Percentiles rank a stretch among this genome's conserved stretches.
phyloP scores from a whole-genome alignment of 2,888 invertebrate species.

The Hypena proboscidalis region DNA sequence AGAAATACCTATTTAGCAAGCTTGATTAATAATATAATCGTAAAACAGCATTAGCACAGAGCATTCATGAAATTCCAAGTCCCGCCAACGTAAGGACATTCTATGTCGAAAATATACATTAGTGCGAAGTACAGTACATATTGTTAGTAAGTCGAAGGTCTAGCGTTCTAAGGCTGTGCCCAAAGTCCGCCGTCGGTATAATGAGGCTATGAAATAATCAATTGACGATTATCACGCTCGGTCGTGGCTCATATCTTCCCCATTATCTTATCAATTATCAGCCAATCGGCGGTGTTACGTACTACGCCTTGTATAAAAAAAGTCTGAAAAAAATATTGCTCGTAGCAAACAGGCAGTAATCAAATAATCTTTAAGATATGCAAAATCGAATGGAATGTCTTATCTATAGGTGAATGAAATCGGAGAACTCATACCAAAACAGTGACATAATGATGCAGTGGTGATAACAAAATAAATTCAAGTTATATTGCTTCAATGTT shows the following conservation, averaged over 20 bases:
- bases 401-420: no score
- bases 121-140: not conserved
- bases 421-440: no score
- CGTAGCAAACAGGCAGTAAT: no score
- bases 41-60: not conserved
- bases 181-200: constrained; percentile 2
- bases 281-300: constrained; percentile 20
- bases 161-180: not conserved
- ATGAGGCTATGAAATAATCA: constrained; percentile 6
- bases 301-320: not conserved
- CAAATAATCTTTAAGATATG: no score
- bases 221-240: constrained; percentile 19
- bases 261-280: constrained; percentile 38
- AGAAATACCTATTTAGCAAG: no score
- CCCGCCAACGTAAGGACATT: not conserved
- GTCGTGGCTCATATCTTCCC: constrained; percentile 19
- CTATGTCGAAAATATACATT: not conserved
- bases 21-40: not conserved
- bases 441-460: no score
- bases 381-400: no score
- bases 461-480: no score
- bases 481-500: no score
- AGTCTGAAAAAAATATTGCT: no score
- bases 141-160: constrained; percentile 1
- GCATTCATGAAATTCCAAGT: not conserved